These are phyloP conservation scores for Channa maculata DNA, from an alignment of 2,113 vertebrate genomes.

Conservation along the genomic window DNA sequence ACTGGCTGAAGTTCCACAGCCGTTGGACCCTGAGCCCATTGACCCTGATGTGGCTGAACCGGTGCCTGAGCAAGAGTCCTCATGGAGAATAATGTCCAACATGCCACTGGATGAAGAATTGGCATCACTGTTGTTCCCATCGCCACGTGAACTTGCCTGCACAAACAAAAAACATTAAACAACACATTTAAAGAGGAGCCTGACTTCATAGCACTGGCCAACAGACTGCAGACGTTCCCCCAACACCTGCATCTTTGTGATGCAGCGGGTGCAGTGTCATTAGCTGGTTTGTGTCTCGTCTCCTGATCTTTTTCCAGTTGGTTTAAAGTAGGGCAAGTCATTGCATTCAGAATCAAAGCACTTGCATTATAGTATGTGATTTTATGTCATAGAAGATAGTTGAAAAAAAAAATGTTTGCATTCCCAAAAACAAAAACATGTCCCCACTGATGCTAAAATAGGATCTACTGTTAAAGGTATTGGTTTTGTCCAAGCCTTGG, in stretches of 20 bases:
- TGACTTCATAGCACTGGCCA: neutral
- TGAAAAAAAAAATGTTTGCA: neutral
- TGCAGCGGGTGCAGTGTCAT: neutral
- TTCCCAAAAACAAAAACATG: neutral
- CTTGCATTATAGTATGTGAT: neutral
- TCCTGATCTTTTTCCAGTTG: constrained; percentile 6
- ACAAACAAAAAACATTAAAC: constrained; percentile 34
- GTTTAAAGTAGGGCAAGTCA: constrained; percentile 3
- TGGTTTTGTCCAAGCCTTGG: neutral
- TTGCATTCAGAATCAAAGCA: neutral
- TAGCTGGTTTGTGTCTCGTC: neutral
- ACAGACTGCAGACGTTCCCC: neutral
- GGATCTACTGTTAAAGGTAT: neutral
- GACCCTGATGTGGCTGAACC: constrained; percentile 89
- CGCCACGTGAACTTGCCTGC: constrained; percentile 67
- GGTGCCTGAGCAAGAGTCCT: constrained; percentile 87
- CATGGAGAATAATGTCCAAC: constrained; percentile 89
- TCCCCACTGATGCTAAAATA: constrained; percentile 1
- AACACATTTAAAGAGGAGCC: constrained; percentile 18
- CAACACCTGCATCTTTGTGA: constrained; percentile 1
- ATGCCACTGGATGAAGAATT: constrained; percentile 91
- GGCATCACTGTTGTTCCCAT: constrained; percentile 84
- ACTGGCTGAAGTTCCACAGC: constrained; percentile 79
- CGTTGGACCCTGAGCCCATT: constrained; percentile 89
- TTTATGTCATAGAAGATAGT: neutral